Evolutionary conservation across 2,113 vertebrate species (phyloP).

Genomic region (Poeciliopsis occidentalis): DNA sequence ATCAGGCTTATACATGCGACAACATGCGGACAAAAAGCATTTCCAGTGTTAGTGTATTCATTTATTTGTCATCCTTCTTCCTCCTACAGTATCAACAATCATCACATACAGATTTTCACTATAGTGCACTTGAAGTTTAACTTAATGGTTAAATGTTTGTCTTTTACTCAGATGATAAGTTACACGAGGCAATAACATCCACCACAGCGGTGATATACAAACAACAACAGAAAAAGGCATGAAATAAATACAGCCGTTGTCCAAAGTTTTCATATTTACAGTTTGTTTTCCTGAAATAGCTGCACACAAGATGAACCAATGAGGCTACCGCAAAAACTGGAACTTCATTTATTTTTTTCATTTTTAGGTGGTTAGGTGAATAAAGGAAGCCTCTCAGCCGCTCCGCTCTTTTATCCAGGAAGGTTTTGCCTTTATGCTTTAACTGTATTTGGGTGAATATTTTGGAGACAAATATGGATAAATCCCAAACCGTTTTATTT

Average conservation of each 20-base stretch:
- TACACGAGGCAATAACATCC: constrained; percentile 40
- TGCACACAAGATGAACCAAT: constrained; percentile 41
- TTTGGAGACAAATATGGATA: background rate
- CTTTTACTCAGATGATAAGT: constrained; percentile 36
- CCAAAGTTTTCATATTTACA: constrained; percentile 69
- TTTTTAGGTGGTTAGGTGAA: background rate
- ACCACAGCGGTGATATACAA: constrained; percentile 41
- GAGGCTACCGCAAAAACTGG: constrained; percentile 25
- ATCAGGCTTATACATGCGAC: background rate
- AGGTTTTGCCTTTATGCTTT: background rate
- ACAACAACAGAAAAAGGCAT: constrained; percentile 22
- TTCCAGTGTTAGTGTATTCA: constrained; percentile 68
- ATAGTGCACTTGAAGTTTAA: constrained; percentile 41
- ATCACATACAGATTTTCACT: constrained; percentile 44
- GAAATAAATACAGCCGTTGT: constrained; percentile 72
- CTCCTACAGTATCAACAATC: constrained; percentile 34
- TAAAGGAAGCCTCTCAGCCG: background rate
- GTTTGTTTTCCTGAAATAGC: constrained; percentile 39
- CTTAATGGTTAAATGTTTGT: constrained; percentile 38
- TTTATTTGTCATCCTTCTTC: constrained; percentile 50
- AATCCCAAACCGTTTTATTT: background rate
- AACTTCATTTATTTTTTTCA: background rate
- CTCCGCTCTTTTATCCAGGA: background rate
- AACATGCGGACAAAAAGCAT: background rate
- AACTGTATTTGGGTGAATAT: background rate